A percentile compares a stretch with the other conserved stretches of the same genome.
Conservation (phyloP, 2,797 vertebrate genomes). For the Sebastes iracundus region DNA sequence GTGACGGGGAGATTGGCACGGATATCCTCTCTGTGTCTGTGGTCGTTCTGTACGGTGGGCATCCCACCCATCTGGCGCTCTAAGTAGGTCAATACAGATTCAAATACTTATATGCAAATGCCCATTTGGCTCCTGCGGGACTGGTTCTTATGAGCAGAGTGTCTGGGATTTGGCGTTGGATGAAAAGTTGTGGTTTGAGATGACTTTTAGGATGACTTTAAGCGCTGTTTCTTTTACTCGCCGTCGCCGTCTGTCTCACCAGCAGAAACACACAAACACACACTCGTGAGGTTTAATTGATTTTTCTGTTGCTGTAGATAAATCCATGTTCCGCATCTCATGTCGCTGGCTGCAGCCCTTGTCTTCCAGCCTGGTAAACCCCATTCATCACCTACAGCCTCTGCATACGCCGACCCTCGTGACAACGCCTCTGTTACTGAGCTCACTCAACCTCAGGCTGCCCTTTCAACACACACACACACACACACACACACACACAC, state of each 20-base stretch:
- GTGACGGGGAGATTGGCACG: not conserved
- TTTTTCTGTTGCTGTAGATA: slow-evolving; percentile 69
- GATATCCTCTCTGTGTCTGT: slow-evolving; percentile 7
- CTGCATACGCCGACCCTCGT: slow-evolving; percentile 13
- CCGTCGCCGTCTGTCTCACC: not conserved
- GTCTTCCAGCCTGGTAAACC: slow-evolving; percentile 70
- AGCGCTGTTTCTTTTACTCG: slow-evolving; percentile 2
- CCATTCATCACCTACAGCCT: slow-evolving; percentile 74
- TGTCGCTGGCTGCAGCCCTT: slow-evolving; percentile 70
- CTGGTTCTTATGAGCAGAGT: not conserved
- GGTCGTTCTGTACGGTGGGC: not conserved
- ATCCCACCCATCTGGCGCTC: slow-evolving; percentile 32
- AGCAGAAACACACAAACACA: not conserved
- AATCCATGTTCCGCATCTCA: slow-evolving; percentile 70
- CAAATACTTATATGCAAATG: slow-evolving; percentile 6
- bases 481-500: not conserved
- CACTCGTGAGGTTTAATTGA: slow-evolving; percentile 60
- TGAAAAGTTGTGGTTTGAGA: slow-evolving; percentile 20
- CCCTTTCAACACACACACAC: slow-evolving; percentile 32
- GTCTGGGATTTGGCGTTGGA: not conserved
- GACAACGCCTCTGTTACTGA: slow-evolving; percentile 11
- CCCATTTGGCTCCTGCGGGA: slow-evolving; percentile 27
- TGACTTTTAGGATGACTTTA: slow-evolving; percentile 64
- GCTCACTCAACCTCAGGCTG: slow-evolving; percentile 50
- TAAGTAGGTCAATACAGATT: slow-evolving; percentile 41